Base-by-base conservation (phyloP, 2,113 vertebrate genomes). In the Amphilophus citrinellus region DNA sequence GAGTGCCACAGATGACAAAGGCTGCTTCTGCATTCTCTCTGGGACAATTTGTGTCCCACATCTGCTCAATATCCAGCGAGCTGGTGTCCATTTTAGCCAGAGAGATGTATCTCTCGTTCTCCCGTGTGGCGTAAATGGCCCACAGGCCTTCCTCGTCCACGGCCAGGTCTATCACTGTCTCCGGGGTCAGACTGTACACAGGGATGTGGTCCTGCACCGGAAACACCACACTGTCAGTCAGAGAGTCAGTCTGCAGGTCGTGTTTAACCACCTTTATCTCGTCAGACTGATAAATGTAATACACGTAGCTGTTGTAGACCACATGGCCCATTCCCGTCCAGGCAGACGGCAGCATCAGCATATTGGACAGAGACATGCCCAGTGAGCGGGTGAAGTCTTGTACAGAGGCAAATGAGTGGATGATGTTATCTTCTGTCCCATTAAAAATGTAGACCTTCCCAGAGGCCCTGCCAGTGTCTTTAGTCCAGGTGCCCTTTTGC, bases 111-210 rank as follows among this genome's bases (percentile, higher is more conserved):
- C 94, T 95, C 85, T 98, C 97, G 0, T 97, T 97, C 71, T 98
- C 97, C 71, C 47, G 95, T 10, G 98, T 98, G 90, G 98, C 97
- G 0, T 98, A 99, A 87, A 99, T 95, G 32, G 96, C 97, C 98
- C 98, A 99, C n/a, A 99, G 96, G 20, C 98, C 98, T 73, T 99
- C 98, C 89, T 99, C 98, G 0, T 99, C 98, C 0, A 97, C 97
- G 0, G 96, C 97, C 91, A 99, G 89, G 94, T 99, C 98, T 2
- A 99, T 97, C 88, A 96, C 95, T 0, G 97, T 99, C 93, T 97
- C 97, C 0, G 96, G 92, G 3, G 95, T 97, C 85, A 99, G 96
- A 6, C 95, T 91, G 0, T 99, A 99, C 10, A 97, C 97, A 0
- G 98, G 97, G 20, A 98, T 94, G 61, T 98, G 93, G 71, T 97